Base-by-base conservation (phyloP, 2,797 vertebrate genomes). In the Semaprochilodus insignis region DNA sequence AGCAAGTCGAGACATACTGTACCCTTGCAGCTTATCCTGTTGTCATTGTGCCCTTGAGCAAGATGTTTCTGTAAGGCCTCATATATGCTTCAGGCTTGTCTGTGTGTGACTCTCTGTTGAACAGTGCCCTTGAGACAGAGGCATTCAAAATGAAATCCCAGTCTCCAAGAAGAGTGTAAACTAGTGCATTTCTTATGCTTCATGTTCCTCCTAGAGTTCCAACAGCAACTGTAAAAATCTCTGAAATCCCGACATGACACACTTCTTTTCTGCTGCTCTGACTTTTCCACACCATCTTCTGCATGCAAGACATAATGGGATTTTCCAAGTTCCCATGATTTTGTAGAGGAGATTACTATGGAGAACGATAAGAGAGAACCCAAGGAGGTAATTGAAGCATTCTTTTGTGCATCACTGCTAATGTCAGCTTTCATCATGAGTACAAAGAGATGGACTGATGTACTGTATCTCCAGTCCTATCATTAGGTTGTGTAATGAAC, bases 351-450 rank as follows among this genome's bases (percentile, higher is more conserved):
- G 73, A 59, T n/a, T 36, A 74, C 21, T 4, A n/a, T 23, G 34
- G 14, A 15, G 54, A 57, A 40, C 15, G 73, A 74, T 59, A 36
- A 59, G 11, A 59, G 13, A 44, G 21, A 23, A 15, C 54, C 27
- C 52, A 57, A 74, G 21, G 55, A 40, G 11, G 73, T 36, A 57
- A 74, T 57, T 40, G 34, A 59, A 10, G 54, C 13, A 21, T 55
- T 27, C 51, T 57, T 34, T 60, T 57, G 54, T 74, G 55, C 55
- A 36, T 60, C 73, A 25, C 54, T 59, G 27, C 57, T 48, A 62
- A 76, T 76, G 57, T 76, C 74, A 60, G 74, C 74, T 76, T 76
- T 76, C 57, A 76, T 62, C 74, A 62, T 62, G 55, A 55, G 14
- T 76, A 62, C 74, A 76, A 62, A 76, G 57, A 40, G 48, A 72